Conservation (phyloP, 2,797 vertebrate genomes). For the Astyanax mexicanus region DNA sequence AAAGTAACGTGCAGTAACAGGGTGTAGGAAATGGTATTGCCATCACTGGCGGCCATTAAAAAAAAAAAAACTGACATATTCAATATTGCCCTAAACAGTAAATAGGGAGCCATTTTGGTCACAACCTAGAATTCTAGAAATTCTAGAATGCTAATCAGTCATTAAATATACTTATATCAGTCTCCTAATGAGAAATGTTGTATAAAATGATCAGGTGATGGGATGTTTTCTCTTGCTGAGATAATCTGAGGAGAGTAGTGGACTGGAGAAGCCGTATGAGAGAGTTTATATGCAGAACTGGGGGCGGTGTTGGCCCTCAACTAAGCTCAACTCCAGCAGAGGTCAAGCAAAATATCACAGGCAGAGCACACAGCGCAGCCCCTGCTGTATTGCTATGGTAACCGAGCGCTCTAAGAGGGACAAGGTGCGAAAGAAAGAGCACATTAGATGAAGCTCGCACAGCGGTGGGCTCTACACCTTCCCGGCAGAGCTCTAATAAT, state of each 20-base stretch:
- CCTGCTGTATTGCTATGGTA: constrained; percentile 80
- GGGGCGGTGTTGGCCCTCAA: constrained; percentile 68
- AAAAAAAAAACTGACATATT: no score
- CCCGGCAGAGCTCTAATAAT: constrained; percentile 54
- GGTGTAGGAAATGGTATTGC: no score
- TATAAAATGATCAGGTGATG: no score
- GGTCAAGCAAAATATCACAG: constrained; percentile 81
- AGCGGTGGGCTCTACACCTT: constrained; percentile 17
- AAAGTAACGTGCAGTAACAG: no score
- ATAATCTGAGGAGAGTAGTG: neutral
- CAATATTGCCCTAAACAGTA: no score
- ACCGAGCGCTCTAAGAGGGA: constrained; percentile 71
- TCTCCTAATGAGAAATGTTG: no score
- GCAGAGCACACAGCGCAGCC: constrained; percentile 75
- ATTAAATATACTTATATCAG: no score
- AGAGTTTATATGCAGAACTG: constrained; percentile 66
- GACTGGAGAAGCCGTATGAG: constrained; percentile 60
- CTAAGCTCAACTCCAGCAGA: constrained; percentile 72
- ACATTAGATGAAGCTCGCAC: constrained; percentile 49
- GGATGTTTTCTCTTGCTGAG: no score
- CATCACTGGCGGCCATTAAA: no score
- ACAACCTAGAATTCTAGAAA: no score
- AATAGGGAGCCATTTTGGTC: no score
- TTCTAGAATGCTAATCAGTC: no score
- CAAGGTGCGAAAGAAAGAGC: constrained; percentile 65